Conservation (phyloP, 2,797 vertebrate genomes). For the Danio aesculapii region DNA sequence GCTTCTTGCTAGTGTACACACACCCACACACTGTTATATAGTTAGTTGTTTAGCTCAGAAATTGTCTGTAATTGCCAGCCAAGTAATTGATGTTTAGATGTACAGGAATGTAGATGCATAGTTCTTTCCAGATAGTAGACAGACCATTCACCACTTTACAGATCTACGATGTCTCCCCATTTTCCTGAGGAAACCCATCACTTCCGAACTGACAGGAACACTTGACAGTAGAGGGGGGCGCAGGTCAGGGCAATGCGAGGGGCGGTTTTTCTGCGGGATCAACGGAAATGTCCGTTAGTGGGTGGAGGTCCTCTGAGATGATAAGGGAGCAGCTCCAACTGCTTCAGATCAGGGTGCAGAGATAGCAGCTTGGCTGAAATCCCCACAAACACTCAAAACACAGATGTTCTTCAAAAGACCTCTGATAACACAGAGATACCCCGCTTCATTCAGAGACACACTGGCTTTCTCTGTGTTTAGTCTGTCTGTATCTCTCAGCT, state of each 20-base stretch:
- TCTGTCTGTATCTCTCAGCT: neutral
- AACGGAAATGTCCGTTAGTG: conserved; percentile 44
- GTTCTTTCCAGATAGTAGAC: neutral
- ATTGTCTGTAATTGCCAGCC: neutral
- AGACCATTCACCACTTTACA: conserved; percentile 1
- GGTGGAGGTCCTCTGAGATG: conserved; percentile 54
- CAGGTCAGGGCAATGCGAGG: neutral
- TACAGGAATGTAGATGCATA: neutral
- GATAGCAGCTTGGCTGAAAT: conserved; percentile 36
- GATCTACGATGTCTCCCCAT: conserved; percentile 14
- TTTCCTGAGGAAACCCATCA: conserved; percentile 55
- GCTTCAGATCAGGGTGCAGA: conserved; percentile 33
- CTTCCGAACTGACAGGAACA: conserved; percentile 55
- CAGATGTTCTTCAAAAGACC: conserved; percentile 41
- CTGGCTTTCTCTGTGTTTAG: conserved; percentile 1
- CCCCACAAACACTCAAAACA: conserved; percentile 24
- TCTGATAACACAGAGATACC: conserved; percentile 41
- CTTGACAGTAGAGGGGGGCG: neutral
- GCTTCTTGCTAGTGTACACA: no score
- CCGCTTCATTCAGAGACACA: conserved; percentile 30
- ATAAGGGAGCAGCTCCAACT: conserved; percentile 40
- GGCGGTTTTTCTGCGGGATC: conserved; percentile 2
- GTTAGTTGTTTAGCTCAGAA: neutral
- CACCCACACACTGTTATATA: no score
- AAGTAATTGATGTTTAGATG: neutral